Conservation (phyloP, 2,888 invertebrate genomes). For the Tetropium fuscum region DNA sequence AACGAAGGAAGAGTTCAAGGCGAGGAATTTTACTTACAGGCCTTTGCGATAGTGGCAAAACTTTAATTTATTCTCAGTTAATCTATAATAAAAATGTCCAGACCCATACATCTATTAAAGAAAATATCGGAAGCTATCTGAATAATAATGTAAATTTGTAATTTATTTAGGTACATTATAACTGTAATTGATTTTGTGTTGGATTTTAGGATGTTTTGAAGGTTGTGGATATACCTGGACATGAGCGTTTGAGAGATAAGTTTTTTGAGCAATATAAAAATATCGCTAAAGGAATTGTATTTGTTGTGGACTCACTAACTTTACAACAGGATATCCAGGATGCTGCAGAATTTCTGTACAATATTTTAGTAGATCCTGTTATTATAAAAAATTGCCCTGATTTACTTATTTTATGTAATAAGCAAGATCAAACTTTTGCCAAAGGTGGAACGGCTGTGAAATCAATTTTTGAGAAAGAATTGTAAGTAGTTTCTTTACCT, state of each 20-base stretch:
- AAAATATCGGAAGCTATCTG: conserved; percentile 80
- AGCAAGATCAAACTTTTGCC: conserved; percentile 91
- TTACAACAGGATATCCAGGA: conserved; percentile 91
- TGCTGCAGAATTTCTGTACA: conserved; percentile 93
- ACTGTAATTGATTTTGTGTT: conserved; percentile 22
- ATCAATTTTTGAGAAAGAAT: conserved; percentile 88
- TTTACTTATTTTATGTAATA: conserved; percentile 90
- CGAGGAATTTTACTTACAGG: conserved; percentile 84
- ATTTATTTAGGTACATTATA: not conserved
- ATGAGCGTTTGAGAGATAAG: conserved; percentile 88
- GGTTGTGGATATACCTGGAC: conserved; percentile 92
- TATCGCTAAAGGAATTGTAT: conserved; percentile 84
- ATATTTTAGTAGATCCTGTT: conserved; percentile 79
- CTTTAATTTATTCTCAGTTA: conserved; percentile 84
- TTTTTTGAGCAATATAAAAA: conserved; percentile 87
- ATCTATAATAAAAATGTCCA: conserved; percentile 77
- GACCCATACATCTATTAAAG: conserved; percentile 91
- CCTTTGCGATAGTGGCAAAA: conserved; percentile 92
- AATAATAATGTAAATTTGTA: conserved; percentile 59
- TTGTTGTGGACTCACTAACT: conserved; percentile 89
- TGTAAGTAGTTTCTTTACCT: conserved; percentile 83
- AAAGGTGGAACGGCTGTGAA: conserved; percentile 86
- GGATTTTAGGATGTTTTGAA: conserved; percentile 71
- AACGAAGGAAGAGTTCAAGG: conserved; percentile 70
- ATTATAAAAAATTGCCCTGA: conserved; percentile 74